Base-by-base conservation (phyloP, 2,797 vertebrate genomes). In the Menidia menidia region DNA sequence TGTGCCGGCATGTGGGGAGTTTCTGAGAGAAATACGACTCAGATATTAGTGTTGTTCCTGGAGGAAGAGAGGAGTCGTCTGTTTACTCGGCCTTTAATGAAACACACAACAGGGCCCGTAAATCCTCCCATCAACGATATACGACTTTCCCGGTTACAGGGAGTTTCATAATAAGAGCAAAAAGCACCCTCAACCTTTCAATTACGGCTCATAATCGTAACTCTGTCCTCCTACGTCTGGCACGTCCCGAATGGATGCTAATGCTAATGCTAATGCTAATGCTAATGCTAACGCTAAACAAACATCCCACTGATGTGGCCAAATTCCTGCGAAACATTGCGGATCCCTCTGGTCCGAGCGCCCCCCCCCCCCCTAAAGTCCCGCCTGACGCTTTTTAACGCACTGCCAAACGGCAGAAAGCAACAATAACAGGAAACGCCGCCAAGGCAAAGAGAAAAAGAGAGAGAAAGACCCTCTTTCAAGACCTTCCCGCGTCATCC, bases 351-450 rank as follows among this genome's bases (percentile, higher is more conserved):
- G 77, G 77, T 86, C 74, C 69, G 65, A 73, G 68, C 71, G 77
- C 65, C 71, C 32, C 61, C 81, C 88, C 65, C 71, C 32, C 61
- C 81, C 88, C 90, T 89, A 75, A 89, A 87, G 69, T 85, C 75
- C 58, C 64, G 66, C 75, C 83, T 90, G 76, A 91, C 78, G 87
- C 25, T 85, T 90, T 89, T 86, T 78, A 84, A 89, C 84, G 80
- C 80, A 75, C 75, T 87, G 82, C 47, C 56, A 89, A 89, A 85
- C 88, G 87, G 87, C 78, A 81, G 79, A 90, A 83, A 75, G 81
- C 75, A 88, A 93, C 88, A 93, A 92, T 89, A 89, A 93, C 88
- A 92, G 89, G 89, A 92, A 91, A 89, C 75, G 71, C 60, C 81
- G 86, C 86, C 80, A 87, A 84, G 58, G 85, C 60, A 84, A 64